Conservation (phyloP, 2,888 invertebrate species). For the Tipula helvola region DNA sequence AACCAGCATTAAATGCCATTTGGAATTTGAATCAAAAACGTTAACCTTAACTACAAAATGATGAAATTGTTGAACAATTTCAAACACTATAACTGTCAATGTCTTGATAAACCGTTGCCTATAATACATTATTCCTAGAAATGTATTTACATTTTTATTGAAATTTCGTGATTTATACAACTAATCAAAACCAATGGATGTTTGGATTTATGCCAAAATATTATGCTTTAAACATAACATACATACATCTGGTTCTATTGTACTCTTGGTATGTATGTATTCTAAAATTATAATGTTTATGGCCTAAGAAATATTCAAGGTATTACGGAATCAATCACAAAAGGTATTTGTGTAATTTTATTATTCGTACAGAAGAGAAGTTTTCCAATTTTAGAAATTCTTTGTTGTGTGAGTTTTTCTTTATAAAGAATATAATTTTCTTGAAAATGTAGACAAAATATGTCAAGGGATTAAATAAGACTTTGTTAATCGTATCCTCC, state of each 20-base stretch:
- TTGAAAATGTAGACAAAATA: no score
- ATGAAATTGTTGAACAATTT: background rate
- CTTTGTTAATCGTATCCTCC: no score
- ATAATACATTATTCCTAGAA: background rate
- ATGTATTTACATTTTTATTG: background rate
- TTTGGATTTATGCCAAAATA: background rate
- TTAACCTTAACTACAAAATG: background rate
- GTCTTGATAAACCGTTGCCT: background rate
- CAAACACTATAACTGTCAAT: background rate
- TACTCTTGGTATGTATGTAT: background rate
- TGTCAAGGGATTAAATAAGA: no score
- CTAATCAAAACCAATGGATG: background rate
- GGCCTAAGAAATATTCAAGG: background rate
- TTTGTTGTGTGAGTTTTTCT: background rate
- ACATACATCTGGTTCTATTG: background rate
- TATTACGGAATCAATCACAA: background rate
- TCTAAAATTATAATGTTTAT: background rate
- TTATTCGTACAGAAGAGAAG: background rate
- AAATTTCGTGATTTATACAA: background rate
- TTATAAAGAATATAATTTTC: background rate
- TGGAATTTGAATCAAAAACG: background rate
- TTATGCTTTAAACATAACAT: background rate
- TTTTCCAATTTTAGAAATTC: background rate
- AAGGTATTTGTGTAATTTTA: background rate
- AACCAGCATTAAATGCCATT: background rate